These are phyloP conservation scores for Tetramorium bicarinatum DNA, from an alignment of 2,888 invertebrate species.

Conservation along the genomic window DNA sequence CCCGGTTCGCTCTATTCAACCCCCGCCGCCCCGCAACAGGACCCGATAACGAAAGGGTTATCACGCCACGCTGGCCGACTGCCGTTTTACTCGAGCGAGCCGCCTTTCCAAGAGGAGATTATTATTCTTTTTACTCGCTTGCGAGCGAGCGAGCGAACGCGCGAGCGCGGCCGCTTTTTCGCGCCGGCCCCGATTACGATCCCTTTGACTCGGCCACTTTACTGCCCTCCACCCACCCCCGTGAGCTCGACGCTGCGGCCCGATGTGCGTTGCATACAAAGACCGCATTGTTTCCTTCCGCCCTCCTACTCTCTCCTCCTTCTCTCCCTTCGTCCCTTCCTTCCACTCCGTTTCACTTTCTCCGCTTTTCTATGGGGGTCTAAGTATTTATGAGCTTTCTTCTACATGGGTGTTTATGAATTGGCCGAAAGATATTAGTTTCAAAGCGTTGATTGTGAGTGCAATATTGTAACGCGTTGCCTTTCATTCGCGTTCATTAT, in stretches of 20 bases:
- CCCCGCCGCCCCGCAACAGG: conserved; percentile 71
- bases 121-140: conserved; percentile 74
- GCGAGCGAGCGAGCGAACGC: neutral
- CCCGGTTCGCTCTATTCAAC: conserved; percentile 68
- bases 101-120: conserved; percentile 77
- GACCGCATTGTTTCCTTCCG: conserved; percentile 77
- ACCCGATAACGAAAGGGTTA: conserved; percentile 86
- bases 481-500: neutral
- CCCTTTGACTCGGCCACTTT: conserved; percentile 83
- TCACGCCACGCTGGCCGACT: conserved; percentile 83
- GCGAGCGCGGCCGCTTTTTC: conserved; percentile 73
- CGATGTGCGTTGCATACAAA: conserved; percentile 67
- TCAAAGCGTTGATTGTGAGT: conserved; percentile 3
- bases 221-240: conserved; percentile 71
- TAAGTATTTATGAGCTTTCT: conserved; percentile 29
- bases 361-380: conserved; percentile 31
- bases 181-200: conserved; percentile 80
- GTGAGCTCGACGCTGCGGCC: conserved; percentile 15
- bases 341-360: conserved; percentile 35
- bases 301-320: neutral
- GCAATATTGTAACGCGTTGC: neutral
- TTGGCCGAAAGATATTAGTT: neutral
- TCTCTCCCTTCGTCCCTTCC: neutral
- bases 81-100: conserved; percentile 70
- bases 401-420: conserved; percentile 1